phyloP scores from a whole-genome alignment of 2,888 invertebrate species.

The Brassicogethes aeneus region DNA sequence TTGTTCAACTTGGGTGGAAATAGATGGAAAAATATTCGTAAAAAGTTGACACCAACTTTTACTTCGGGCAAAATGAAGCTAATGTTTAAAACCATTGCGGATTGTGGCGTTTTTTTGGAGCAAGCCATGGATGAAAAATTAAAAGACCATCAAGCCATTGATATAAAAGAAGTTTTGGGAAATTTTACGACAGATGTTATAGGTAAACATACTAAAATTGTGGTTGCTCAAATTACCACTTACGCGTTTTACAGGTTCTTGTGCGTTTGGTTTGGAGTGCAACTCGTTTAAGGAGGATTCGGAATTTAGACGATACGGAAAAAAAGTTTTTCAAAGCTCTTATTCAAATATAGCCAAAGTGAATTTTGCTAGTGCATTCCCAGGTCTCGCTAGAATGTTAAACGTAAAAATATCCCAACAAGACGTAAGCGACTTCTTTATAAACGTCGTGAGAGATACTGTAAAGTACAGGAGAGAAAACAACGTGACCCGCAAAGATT shows the following conservation, averaged over 20 bases:
- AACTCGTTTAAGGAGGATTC: not conserved
- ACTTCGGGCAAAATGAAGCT: constrained; percentile 14
- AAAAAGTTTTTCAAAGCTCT: constrained; percentile 2
- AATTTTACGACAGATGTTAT: constrained; percentile 11
- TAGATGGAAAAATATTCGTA: constrained; percentile 12
- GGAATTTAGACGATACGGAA: constrained; percentile 1
- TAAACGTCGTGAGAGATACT: constrained; percentile 37
- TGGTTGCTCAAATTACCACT: too few relatives aligned
- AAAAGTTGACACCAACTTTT: constrained; percentile 13
- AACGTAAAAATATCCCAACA: constrained; percentile 5
- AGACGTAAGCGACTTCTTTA: constrained; percentile 38
- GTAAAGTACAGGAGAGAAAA: constrained; percentile 41
- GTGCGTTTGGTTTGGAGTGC: constrained; percentile 1
- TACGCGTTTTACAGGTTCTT: too few relatives aligned
- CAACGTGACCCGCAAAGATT: constrained; percentile 43
- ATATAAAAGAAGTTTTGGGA: constrained; percentile 9
- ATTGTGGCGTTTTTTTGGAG: constrained; percentile 7
- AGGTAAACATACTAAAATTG: constrained; percentile 1
- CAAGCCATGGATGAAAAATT: constrained; percentile 7
- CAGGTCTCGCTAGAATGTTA: not conserved
- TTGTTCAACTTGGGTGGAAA: constrained; percentile 10
- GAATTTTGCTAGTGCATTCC: too few relatives aligned
- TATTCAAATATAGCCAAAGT: not conserved
- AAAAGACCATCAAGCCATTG: constrained; percentile 5
- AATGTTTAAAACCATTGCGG: constrained; percentile 11